Conservation (phyloP, 2,113 vertebrate species). For the Spilogale gracilis region DNA sequence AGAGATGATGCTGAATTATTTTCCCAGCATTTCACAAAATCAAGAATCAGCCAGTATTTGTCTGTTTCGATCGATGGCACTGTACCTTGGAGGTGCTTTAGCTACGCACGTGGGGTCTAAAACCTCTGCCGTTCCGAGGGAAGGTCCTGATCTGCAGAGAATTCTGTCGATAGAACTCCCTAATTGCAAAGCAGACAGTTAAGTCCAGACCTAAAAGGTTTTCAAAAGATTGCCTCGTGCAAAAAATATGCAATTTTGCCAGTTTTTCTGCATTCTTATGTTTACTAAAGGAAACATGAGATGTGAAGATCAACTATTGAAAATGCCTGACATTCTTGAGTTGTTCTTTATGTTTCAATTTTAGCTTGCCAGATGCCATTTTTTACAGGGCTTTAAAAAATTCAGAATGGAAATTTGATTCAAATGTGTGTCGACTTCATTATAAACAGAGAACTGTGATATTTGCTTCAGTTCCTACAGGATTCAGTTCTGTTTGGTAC, state of each 20-base stretch:
- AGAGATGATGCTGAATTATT: background rate
- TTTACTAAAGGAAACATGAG: constrained; percentile 38
- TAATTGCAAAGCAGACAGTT: background rate
- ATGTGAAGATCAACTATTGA: constrained; percentile 4
- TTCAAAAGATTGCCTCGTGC: background rate
- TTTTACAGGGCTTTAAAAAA: constrained; percentile 56
- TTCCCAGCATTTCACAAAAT: background rate
- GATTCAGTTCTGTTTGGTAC: background rate
- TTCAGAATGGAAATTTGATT: constrained; percentile 58
- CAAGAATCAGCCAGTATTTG: background rate
- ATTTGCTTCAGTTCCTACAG: background rate
- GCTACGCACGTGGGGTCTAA: rapidly evolving
- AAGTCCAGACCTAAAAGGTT: background rate
- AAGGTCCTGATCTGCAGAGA: background rate
- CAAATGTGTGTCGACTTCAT: constrained; percentile 38
- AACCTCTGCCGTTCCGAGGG: background rate
- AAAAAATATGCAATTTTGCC: background rate
- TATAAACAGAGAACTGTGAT: background rate
- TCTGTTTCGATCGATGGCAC: rapidly evolving
- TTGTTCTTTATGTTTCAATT: constrained; percentile 47
- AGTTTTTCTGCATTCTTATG: constrained; percentile 56
- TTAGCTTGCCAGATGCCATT: constrained; percentile 49
- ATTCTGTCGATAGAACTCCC: rapidly evolving
- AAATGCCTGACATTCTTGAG: constrained; percentile 45
- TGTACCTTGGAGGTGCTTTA: background rate